Percentiles rank a stretch among this genome's conserved stretches.
Conservation (phyloP, 1,140 invertebrate genomes). For the Diorhabda elongata region DNA sequence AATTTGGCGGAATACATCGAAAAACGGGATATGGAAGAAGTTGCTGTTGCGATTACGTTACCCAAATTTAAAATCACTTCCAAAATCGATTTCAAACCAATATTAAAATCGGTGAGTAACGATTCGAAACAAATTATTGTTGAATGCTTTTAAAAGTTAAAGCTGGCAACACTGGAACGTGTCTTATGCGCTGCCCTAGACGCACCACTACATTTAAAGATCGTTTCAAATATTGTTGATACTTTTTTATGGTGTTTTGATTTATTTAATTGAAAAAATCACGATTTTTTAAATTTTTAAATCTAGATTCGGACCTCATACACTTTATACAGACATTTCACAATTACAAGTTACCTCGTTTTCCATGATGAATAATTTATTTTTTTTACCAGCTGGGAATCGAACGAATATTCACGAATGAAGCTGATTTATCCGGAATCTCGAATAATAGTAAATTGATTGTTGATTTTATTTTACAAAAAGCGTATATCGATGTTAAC, state of each 20-base stretch:
- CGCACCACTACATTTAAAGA: too few species aligned
- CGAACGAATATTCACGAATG: constrained; percentile 48
- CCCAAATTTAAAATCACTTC: constrained; percentile 49
- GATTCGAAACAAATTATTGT: too few species aligned
- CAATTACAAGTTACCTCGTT: too few species aligned
- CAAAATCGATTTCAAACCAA: constrained; percentile 38
- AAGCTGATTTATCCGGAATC: constrained; percentile 51
- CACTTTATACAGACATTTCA: too few species aligned
- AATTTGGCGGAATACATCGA: constrained; percentile 18
- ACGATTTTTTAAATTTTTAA: too few species aligned
- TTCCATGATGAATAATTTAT: background rate
- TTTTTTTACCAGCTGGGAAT: constrained; percentile 50
- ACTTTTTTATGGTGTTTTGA: too few species aligned
- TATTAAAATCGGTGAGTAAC: constrained; percentile 40
- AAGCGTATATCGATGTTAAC: constrained; percentile 63
- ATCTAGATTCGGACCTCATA: too few species aligned
- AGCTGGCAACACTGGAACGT: too few species aligned
- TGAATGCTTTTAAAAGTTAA: too few species aligned
- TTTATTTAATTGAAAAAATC: too few species aligned
- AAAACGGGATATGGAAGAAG: constrained; percentile 6
- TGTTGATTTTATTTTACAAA: constrained; percentile 55
- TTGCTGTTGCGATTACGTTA: constrained; percentile 30
- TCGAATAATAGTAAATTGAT: constrained; percentile 24
- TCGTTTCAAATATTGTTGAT: too few species aligned
- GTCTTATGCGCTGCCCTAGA: too few species aligned